phyloP scores from a whole-genome alignment of 2,797 vertebrate genomes.

The Platalea minor region DNA sequence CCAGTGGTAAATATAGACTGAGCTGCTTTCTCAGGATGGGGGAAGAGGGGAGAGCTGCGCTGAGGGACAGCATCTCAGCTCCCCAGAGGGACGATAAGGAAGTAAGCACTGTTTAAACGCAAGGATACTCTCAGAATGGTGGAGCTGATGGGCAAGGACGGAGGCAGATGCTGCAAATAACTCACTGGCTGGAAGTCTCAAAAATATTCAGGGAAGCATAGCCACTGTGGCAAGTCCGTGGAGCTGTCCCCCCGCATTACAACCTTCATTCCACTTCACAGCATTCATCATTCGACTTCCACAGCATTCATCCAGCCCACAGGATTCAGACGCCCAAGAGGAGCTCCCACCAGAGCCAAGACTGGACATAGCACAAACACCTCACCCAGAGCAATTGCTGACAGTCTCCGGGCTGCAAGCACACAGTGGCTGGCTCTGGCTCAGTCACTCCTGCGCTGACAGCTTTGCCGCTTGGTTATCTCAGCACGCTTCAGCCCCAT shows the following conservation, averaged over 20 bases:
- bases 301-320: neutral
- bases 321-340: neutral
- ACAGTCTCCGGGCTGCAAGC: neutral
- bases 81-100: neutral
- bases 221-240: neutral
- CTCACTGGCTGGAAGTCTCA: neutral
- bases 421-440: neutral
- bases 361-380: neutral
- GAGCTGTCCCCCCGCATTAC: neutral
- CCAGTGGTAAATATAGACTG: neutral
- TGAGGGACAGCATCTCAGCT: neutral
- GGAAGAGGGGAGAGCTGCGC: neutral
- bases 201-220: neutral
- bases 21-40: conserved; percentile 7
- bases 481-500: neutral
- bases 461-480: neutral
- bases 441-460: neutral
- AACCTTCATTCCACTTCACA: neutral
- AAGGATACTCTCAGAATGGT: neutral
- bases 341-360: neutral
- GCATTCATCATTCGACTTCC: neutral
- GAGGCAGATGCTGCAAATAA: neutral
- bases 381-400: neutral
- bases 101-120: neutral
- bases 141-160: neutral